Base-by-base conservation (phyloP, 2,113 vertebrate species). In the Mesoclemmys tuberculata region DNA sequence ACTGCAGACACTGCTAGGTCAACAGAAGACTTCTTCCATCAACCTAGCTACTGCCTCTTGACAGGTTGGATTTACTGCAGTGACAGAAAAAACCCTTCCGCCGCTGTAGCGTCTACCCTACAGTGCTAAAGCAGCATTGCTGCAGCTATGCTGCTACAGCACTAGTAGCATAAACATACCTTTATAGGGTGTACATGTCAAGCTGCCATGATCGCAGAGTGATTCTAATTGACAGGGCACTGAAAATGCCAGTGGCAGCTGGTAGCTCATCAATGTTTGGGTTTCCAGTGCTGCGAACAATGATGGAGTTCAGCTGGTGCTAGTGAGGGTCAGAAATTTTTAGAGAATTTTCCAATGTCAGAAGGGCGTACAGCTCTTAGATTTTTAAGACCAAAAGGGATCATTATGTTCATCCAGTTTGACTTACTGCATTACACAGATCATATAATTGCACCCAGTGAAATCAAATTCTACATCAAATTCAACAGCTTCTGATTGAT, bases 381-480 rank as follows among this genome's bases (percentile, higher is more conserved):
- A 85, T 55, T 90, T 90, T 75, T 93, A 96, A 94, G 91, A 89
- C 82, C 88, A 44, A 55, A 77, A 88, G 64, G 74, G 84, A 86
- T 85, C 74, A 78, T n/a, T 26, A 44, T 58, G 82, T 93, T 78
- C 82, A 61, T 82, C 2, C 1, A 74, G 48, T 1, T 49, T 84
- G 12, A 27, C 41, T 51, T n/a, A 26, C 90, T 71, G 82, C 2
- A 51, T 86, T 27, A 46, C 26, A 77, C 1, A 96, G 92, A 82
- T 49, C 41, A 78, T 64, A 93, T 87, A 80, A 94, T 78, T 0
- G 8, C n/a, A 82, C 84, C 44, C 71, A 54, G 41, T 41, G 82
- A 56, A 71, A 38, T 71, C n/a, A 71, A 38, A 94, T 71, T 90
- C 18, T 27, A 21, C 92, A 94, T 96, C 95, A 94, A 94, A 93